Percentiles rank a stretch among this genome's conserved stretches.
phyloP scores from a whole-genome alignment of 2,888 invertebrate species.

The Subacronicta megacephala region DNA sequence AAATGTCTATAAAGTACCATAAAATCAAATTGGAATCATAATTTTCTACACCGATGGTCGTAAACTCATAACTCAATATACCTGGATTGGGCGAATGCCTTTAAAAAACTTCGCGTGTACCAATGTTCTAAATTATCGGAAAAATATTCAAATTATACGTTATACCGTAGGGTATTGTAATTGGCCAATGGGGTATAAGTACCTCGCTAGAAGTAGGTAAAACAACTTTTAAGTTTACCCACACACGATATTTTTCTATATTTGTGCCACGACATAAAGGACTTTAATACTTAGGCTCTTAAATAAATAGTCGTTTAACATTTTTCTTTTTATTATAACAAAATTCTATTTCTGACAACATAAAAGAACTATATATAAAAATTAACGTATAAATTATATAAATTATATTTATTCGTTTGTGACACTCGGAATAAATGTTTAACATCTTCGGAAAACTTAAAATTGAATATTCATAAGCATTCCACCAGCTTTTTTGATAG shows the following conservation, averaged over 20 bases:
- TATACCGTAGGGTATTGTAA: conserved; percentile 4
- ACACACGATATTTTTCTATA: background rate
- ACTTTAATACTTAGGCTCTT: too few species aligned
- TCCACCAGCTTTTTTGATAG: too few species aligned
- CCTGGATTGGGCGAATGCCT: conserved; percentile 2
- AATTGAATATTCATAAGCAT: too few species aligned
- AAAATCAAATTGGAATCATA: conserved; percentile 35
- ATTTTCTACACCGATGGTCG: conserved; percentile 25
- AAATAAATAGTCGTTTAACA: too few species aligned
- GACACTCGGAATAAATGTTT: too few species aligned
- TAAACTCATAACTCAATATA: conserved; percentile 19
- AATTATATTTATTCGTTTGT: too few species aligned
- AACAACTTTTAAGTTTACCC: background rate
- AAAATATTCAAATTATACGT: conserved; percentile 42
- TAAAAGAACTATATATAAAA: too few species aligned
- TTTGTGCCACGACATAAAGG: too few species aligned
- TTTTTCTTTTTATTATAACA: too few species aligned
- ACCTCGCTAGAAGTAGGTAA: conserved; percentile 5
- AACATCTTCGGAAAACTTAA: too few species aligned
- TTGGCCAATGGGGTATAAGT: conserved; percentile 8
- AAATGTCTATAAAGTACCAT: conserved; percentile 11
- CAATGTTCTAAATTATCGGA: conserved; percentile 35
- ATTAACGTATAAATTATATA: too few species aligned
- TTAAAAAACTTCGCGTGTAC: conserved; percentile 41
- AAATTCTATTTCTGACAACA: too few species aligned